Evolutionary conservation across 2,888 invertebrate genomes (phyloP), one percentile per base, ranked within the genome.

Genomic region (Nipponacmea schrenckii): DNA sequence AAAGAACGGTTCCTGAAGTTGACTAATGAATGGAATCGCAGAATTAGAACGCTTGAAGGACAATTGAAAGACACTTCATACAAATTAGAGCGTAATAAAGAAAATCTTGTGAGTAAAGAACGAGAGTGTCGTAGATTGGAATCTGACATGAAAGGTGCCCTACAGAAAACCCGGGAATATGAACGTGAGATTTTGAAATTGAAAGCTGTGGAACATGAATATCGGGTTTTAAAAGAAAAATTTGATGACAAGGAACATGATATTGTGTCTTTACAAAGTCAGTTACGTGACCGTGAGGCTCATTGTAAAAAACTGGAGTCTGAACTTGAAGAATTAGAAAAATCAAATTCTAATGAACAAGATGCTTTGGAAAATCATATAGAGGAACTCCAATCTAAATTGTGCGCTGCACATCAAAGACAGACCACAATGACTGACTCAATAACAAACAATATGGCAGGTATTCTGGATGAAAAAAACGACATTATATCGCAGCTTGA

Each of bases 391-490:
- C 91, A 95, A 62, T 91, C 91, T 63, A 92, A 92, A n/a, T 90
- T 95, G 72, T 93, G 95, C 85, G 92, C 93, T 82, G 94, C 93
- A 75, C 94, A 95, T 86, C 94, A 95, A 85, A 93, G 93, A 79
- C 94, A 95, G 88, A 79, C 81, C 8, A 79, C 75, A 24, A 80
- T 84, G 76, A 79, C 83, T 31, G 85, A 86, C 72, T 80, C 83
- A n/a, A 76, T 86, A 45, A 82, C 84, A 15, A 80, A 80, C 62
- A 81, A 84, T 76, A 83, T 86, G 76, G 83, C 84, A 17, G 82
- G 83, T 45, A 94, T 93, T 78, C 91, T 96, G 71, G 95, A 95
- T 88, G 96, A 96, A 90, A 95, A 96, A 88, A 96, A 96, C 63
- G 91, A 96, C 79, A 91, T 94, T 78, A 93, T 96, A 81, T 92